A percentile compares a stretch with the other conserved stretches of the same genome.
Evolutionary conservation across 2,113 vertebrate genomes (phyloP).

Genomic region (Phylloscopus trochiloides): DNA sequence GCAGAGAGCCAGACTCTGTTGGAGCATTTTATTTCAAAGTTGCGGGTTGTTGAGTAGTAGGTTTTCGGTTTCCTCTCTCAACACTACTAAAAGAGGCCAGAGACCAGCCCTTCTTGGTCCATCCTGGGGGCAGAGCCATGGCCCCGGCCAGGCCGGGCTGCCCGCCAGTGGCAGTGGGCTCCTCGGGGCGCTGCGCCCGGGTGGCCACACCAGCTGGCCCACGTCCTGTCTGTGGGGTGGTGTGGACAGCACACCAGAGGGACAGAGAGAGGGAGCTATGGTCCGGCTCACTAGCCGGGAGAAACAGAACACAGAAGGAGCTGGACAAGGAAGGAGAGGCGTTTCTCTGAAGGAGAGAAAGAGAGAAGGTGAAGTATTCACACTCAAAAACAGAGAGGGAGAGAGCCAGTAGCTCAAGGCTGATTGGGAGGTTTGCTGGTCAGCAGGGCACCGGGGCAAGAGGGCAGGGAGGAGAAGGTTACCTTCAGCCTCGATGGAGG

Average conservation of each 20-base stretch:
- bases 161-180: neutral
- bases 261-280: conserved; percentile 53
- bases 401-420: neutral
- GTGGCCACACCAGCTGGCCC: neutral
- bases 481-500: conserved; percentile 89
- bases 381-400: conserved; percentile 38
- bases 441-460: neutral
- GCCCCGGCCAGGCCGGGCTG: neutral
- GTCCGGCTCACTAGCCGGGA: neutral
- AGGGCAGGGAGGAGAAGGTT: conserved; percentile 57
- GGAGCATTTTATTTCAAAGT: conserved; percentile 71
- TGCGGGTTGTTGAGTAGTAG: neutral
- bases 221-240: neutral
- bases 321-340: conserved; percentile 24
- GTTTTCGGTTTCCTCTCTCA: neutral
- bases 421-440: neutral
- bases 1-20: conserved; percentile 55
- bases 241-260: conserved; percentile 80
- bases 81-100: neutral
- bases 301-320: conserved; percentile 55
- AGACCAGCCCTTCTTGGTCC: neutral
- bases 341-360: conserved; percentile 64
- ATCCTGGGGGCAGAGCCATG: neutral
- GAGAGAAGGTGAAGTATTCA: conserved; percentile 22
- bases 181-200: neutral